Evolutionary conservation across 2,888 invertebrate species (phyloP).

Genomic region (Clivina fossor): DNA sequence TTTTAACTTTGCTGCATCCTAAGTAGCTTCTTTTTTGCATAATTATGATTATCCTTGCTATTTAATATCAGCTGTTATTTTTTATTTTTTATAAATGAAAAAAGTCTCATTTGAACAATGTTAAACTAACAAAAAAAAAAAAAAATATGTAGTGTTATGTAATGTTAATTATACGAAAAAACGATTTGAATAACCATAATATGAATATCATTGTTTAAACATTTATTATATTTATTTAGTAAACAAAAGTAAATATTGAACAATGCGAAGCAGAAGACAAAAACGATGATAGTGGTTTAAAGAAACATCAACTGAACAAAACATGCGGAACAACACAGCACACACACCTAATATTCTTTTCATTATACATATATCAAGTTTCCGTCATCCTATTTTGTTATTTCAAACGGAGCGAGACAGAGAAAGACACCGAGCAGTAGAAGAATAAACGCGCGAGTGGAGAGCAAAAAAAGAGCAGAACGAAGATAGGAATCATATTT

Average conservation of each 20-base stretch:
- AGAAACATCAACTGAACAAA: too few species aligned
- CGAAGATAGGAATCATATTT: constrained; percentile 22
- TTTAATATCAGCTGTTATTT: too few species aligned
- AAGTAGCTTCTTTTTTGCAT: too few species aligned
- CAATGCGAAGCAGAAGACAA: not conserved
- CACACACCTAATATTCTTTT: constrained; percentile 22
- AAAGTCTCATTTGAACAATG: too few species aligned
- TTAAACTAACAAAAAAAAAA: too few species aligned
- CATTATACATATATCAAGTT: constrained; percentile 29
- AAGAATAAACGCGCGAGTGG: not conserved
- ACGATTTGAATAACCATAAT: not conserved
- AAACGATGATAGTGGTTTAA: too few species aligned
- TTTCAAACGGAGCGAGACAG: not conserved
- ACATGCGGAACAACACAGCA: not conserved
- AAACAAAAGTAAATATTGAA: not conserved
- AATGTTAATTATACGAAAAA: too few species aligned
- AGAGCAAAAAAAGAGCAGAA: not conserved
- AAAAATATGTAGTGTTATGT: too few species aligned
- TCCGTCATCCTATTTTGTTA: constrained; percentile 14
- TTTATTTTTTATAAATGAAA: constrained; percentile 20
- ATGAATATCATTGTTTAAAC: not conserved
- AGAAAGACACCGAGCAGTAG: not conserved
- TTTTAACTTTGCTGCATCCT: too few species aligned
- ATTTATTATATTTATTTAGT: too few species aligned
- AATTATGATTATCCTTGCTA: too few species aligned